A percentile compares a stretch with the other conserved stretches of the same genome.
phyloP scores from a whole-genome alignment of 2,113 vertebrate genomes.

The Emydocephalus ijimae region DNA sequence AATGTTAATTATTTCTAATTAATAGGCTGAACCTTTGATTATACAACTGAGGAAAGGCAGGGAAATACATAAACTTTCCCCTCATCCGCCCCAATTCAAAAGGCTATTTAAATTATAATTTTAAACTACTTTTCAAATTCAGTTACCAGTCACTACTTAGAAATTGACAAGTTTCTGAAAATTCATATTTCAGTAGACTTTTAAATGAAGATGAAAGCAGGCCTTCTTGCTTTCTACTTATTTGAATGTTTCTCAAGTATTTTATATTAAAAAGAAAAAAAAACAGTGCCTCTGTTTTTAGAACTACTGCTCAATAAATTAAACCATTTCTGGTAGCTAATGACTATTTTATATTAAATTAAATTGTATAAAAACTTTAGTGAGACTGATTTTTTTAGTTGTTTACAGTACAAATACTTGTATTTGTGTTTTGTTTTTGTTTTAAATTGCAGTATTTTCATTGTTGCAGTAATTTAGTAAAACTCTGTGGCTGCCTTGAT shows the following conservation, averaged over 20 bases:
- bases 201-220: conserved; percentile 77
- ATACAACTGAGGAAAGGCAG: conserved; percentile 75
- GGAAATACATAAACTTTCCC: conserved; percentile 75
- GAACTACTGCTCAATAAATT: conserved; percentile 83
- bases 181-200: conserved; percentile 76
- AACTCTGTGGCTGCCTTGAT: conserved; percentile 86
- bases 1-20: conserved; percentile 74
- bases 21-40: conserved; percentile 74
- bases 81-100: conserved; percentile 63
- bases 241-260: conserved; percentile 91
- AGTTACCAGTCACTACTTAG: conserved; percentile 72
- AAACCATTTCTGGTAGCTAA: conserved; percentile 86
- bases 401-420: conserved; percentile 85
- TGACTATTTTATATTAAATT: conserved; percentile 87
- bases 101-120: conserved; percentile 71
- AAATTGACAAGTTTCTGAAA: conserved; percentile 72
- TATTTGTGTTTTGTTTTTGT: conserved; percentile 73
- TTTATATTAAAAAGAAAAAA: conserved; percentile 73
- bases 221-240: conserved; percentile 78
- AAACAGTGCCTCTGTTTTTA: conserved; percentile 91
- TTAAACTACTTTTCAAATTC: conserved; percentile 76
- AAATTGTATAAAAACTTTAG: conserved; percentile 85
- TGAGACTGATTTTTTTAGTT: conserved; percentile 82
- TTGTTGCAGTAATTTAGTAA: conserved; percentile 82
- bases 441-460: conserved; percentile 81